phyloP scores from a whole-genome alignment of 2,113 vertebrate species.

The Oryctolagus cuniculus region DNA sequence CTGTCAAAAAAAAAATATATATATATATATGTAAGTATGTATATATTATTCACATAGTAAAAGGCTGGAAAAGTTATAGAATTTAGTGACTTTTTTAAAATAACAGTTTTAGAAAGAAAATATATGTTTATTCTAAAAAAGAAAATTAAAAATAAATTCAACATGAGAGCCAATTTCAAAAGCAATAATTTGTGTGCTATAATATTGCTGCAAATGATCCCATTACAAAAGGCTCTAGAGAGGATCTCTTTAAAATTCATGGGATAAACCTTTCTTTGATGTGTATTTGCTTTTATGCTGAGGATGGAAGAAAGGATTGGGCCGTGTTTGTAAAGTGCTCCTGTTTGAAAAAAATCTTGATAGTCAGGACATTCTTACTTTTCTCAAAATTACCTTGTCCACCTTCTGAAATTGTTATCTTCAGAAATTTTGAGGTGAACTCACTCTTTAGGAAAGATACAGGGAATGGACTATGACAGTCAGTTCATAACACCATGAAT shows the following conservation, averaged over 20 bases:
- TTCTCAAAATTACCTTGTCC: conserved; percentile 65
- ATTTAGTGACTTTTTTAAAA: not conserved
- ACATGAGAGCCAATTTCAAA: conserved; percentile 38
- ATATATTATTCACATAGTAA: not conserved
- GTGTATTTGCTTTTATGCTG: not conserved
- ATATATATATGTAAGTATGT: not conserved
- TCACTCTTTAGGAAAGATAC: conserved; percentile 68
- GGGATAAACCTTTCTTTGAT: conserved; percentile 66
- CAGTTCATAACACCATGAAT: conserved; percentile 84
- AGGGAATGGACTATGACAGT: conserved; percentile 82
- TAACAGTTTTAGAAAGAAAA: not conserved
- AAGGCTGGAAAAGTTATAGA: not conserved
- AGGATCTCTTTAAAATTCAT: conserved; percentile 75
- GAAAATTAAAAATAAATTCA: not conserved
- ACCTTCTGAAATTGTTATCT: conserved; percentile 79
- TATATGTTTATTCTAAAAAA: not conserved
- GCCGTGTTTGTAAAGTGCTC: conserved; percentile 67
- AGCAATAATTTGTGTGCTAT: not conserved
- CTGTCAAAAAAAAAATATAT: too few species aligned
- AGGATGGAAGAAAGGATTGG: not conserved
- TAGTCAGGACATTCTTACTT: conserved; percentile 75
- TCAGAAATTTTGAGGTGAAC: conserved; percentile 71
- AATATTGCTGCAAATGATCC: conserved; percentile 37
- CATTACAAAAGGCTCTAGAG: conserved; percentile 65
- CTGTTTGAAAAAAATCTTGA: conserved; percentile 55